Evolutionary conservation across 2,113 vertebrate species (phyloP).

Genomic region (Hassar affinis): DNA sequence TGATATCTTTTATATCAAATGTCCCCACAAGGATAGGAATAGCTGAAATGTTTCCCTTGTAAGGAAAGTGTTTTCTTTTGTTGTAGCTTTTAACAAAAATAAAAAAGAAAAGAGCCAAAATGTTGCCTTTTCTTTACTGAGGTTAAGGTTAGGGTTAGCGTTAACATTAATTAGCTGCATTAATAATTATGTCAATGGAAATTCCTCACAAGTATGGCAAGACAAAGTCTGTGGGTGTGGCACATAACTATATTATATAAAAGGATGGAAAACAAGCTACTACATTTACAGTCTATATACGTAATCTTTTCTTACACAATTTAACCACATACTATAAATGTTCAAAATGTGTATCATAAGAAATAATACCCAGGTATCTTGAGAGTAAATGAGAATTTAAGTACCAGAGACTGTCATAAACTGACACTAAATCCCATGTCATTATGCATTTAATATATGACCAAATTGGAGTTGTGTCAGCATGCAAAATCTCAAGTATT

Average conservation of each 20-base stretch:
- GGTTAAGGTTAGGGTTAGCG: too few relatives aligned
- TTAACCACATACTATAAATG: not conserved
- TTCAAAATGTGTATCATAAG: not conserved
- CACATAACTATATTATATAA: not conserved
- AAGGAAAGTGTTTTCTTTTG: too few relatives aligned
- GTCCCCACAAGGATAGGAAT: too few relatives aligned
- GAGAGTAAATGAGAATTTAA: slow-evolving; percentile 30
- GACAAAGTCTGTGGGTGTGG: too few relatives aligned
- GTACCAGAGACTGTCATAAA: slow-evolving; percentile 24
- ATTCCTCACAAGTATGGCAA: not conserved
- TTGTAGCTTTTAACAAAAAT: too few relatives aligned
- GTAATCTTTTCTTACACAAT: not conserved
- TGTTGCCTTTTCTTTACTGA: too few relatives aligned
- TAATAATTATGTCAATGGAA: too few relatives aligned
- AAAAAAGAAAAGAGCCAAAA: too few relatives aligned
- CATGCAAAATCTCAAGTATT: slow-evolving; percentile 31
- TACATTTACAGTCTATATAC: not conserved
- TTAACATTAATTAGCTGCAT: too few relatives aligned
- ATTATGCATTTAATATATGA: slow-evolving; percentile 17
- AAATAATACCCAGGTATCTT: not conserved
- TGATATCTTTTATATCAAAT: too few relatives aligned
- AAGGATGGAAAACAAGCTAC: not conserved
- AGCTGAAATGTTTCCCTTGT: too few relatives aligned
- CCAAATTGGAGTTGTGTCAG: not conserved
- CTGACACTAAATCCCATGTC: not conserved